Base-by-base conservation (phyloP, 1,140 invertebrate species). In the Melanaphis sacchari region DNA sequence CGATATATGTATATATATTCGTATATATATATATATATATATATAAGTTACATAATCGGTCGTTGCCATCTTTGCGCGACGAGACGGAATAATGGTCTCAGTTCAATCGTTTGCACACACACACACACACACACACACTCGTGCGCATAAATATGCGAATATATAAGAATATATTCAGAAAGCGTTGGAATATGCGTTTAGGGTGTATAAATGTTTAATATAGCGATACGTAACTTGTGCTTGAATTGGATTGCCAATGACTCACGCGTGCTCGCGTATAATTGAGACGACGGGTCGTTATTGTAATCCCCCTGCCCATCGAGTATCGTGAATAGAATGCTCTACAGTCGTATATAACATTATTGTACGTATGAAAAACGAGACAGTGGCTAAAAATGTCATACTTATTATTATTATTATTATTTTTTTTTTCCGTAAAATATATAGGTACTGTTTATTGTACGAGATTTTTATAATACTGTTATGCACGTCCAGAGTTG, bases 21-120 rank as follows among this genome's bases (percentile, higher is more conserved):
- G n/a, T n/a, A n/a, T n/a, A n/a, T 46, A 22, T 59, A 59, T 31
- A n/a, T n/a, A 66, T 66, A 66, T 59, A 31, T 59, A 59, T 59
- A 9, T 76, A 76, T n/a, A 49, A 26, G 76, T 84, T 82, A 82
- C n/a, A 82, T 91, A 92, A 82, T 92, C 91, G 91, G n/a, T 46
- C n/a, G 66, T 36, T 38, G 54, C 90, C n/a, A 82, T 91, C 59
- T 91, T n/a, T 49, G 21, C 90, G 90, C 41, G 41, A 46, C 26
- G 31, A 81, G 6, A 41, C 59, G 24, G 26, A 81, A 82, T 81
- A 82, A 92, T 92, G 91, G 43, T 84, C 36, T 91, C 66, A 4
- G 66, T 82, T 92, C 43, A 43, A 92, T 92, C 91, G 76, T 84
- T 84, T 81, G 15, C 24, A 26, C 36, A 54, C 85, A n/a, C 26